phyloP scores from a whole-genome alignment of 1,140 invertebrate genomes.

The Vanessa atalanta region DNA sequence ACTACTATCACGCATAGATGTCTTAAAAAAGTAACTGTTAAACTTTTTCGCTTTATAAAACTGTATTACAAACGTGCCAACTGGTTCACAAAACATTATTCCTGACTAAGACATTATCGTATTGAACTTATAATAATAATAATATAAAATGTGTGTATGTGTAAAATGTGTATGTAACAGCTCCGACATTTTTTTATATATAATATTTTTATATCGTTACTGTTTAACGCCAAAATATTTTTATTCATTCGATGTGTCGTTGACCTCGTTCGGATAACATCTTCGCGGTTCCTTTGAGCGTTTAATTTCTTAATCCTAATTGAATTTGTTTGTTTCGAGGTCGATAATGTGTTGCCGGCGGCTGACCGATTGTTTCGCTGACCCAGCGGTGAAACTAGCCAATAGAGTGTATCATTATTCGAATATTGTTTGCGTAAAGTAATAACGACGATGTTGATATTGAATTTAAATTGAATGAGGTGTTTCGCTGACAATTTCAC shows the following conservation, averaged over 20 bases:
- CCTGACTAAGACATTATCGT: slow-evolving; percentile 3
- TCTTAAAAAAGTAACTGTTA: slow-evolving; percentile 39
- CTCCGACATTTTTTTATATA: slow-evolving; percentile 23
- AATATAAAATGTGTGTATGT: slow-evolving; percentile 18
- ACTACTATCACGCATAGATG: slow-evolving; percentile 36
- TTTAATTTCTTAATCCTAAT: slow-evolving; percentile 78
- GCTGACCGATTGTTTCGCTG: slow-evolving; percentile 56
- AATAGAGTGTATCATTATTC: slow-evolving; percentile 8
- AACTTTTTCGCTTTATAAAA: slow-evolving; percentile 48
- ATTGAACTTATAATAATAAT: neutral
- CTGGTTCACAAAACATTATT: slow-evolving; percentile 13
- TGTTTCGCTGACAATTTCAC: neutral
- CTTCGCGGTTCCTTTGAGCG: slow-evolving; percentile 65
- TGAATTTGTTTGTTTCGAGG: slow-evolving; percentile 74
- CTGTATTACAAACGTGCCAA: slow-evolving; percentile 44
- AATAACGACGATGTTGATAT: neutral
- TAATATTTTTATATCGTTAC: slow-evolving; percentile 38
- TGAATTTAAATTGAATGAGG: neutral
- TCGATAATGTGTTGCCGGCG: slow-evolving; percentile 57
- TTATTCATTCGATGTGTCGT: slow-evolving; percentile 52
- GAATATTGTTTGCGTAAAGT: slow-evolving; percentile 14
- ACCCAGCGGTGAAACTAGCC: slow-evolving; percentile 19
- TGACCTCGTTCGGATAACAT: slow-evolving; percentile 57
- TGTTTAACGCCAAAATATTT: slow-evolving; percentile 46
- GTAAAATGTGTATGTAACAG: slow-evolving; percentile 14